phyloP scores from a whole-genome alignment of 2,797 vertebrate species.

The Gallirallus australis region DNA sequence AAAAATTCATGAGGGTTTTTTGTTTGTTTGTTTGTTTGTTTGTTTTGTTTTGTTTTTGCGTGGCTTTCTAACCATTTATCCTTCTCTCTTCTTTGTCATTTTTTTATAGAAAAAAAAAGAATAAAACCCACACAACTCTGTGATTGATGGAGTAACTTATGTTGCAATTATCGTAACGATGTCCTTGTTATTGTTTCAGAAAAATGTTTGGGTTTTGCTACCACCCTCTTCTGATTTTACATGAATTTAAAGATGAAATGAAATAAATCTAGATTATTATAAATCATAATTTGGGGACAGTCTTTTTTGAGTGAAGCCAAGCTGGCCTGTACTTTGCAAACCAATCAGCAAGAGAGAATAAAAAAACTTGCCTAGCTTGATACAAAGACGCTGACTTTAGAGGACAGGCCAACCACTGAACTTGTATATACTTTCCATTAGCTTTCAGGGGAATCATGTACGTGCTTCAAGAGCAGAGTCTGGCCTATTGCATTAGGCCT shows the following conservation, averaged over 20 bases:
- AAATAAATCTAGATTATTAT: background rate
- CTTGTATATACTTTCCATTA: background rate
- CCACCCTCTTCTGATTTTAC: background rate
- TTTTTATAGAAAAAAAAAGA: background rate
- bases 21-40: constrained; percentile 7
- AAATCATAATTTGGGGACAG: background rate
- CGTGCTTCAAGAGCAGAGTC: background rate
- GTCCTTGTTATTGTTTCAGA: background rate
- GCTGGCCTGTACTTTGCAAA: background rate
- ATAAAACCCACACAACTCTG: background rate
- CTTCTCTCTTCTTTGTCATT: background rate
- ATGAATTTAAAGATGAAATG: constrained; percentile 5
- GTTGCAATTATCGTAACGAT: constrained; percentile 12
- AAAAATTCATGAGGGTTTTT: constrained; percentile 16
- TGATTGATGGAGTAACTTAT: constrained; percentile 38
- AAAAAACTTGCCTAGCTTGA: background rate
- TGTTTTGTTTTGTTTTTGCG: background rate
- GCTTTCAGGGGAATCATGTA: background rate
- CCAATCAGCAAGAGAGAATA: background rate
- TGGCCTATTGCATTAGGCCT: background rate
- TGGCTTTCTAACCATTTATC: constrained; percentile 43
- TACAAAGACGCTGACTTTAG: background rate
- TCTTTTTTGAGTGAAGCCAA: background rate
- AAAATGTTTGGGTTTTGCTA: constrained; percentile 33
- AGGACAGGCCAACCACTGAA: background rate